Conservation (phyloP, 2,113 vertebrate species). For the Gadus macrocephalus region DNA sequence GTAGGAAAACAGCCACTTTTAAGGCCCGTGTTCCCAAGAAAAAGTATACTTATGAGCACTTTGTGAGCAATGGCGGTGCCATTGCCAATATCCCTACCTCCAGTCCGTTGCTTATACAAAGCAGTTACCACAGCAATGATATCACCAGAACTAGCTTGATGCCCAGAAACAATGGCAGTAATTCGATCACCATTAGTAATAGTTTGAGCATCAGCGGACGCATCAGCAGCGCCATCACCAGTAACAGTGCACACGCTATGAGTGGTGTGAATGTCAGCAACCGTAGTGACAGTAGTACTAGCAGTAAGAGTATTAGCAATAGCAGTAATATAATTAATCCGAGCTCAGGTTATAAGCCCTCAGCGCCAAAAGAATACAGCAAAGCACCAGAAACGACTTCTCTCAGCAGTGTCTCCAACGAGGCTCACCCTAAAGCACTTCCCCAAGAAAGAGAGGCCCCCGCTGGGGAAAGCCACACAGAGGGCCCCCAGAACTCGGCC, state of each 20-base stretch:
- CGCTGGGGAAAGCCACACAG: slow-evolving; percentile 50
- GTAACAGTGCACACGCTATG: slow-evolving; percentile 20
- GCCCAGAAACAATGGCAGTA: slow-evolving; percentile 38
- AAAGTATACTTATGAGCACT: slow-evolving; percentile 83
- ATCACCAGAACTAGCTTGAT: slow-evolving; percentile 44
- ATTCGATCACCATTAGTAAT: slow-evolving; percentile 47
- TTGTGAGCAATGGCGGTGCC: slow-evolving; percentile 50
- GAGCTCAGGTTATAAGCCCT: slow-evolving; percentile 64
- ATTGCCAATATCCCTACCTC: slow-evolving; percentile 53
- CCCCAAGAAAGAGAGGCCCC: slow-evolving; percentile 49
- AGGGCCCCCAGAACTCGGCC: slow-evolving; percentile 64
- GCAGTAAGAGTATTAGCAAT: slow-evolving; percentile 47
- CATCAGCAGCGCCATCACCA: slow-evolving; percentile 37
- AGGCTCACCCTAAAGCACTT: slow-evolving; percentile 41
- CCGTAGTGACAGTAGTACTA: slow-evolving; percentile 46
- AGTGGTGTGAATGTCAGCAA: slow-evolving; percentile 33
- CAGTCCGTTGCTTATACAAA: slow-evolving; percentile 45
- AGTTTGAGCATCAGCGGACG: slow-evolving; percentile 36
- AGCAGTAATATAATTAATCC: slow-evolving; percentile 55
- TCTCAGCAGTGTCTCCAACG: slow-evolving; percentile 29
- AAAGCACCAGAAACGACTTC: slow-evolving; percentile 44
- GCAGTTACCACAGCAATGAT: slow-evolving; percentile 51
- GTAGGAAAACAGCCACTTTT: slow-evolving; percentile 88
- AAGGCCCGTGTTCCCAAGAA: slow-evolving; percentile 86
- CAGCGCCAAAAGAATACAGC: slow-evolving; percentile 47